Base-by-base conservation (phyloP, 2,797 vertebrate species). In the Arremon aurantiirostris region DNA sequence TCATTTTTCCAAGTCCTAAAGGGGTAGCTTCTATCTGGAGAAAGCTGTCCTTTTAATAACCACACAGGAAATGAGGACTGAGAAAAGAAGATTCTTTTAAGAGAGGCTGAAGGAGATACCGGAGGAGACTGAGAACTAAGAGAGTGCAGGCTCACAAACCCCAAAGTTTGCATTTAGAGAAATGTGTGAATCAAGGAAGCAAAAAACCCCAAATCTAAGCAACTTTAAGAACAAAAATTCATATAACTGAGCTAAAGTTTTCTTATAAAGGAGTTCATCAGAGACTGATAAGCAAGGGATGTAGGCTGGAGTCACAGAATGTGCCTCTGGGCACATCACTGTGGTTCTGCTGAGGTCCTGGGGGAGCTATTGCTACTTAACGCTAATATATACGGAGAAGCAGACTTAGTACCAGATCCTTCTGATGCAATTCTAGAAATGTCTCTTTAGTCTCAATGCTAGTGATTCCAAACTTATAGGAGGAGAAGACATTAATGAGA, bases 401-500 rank as follows among this genome's bases (percentile, higher is more conserved):
- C n/a, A 64, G 26, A 50, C 35, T 56, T 49, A 27, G 11, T n/a
- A 37, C 11, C 26, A 71, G 32, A 57, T 64, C 46, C 15, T 81
- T 68, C 47, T 78, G 11, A 42, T 79, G 34, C 44, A 82, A 10
- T 59, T 94, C 13, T 19, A 63, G 23, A 5, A 49, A 2, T 41
- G 7, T 76, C 19, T 73, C 60, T 82, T n/a, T 66, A 47, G n/a
- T 75, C 49, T 75, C 53, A 61, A 2, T 64, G 10, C 8, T 60
- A 88, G 28, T 13, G 7, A 61, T 76, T 94, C 57, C 55, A 90
- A 71, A 71, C 9, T 5, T 57, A 57, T 32, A 81, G 27, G 28
- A 65, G 75, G 39, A 90, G 41, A 90, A 68, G 32, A 75, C 8
- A 61, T 20, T 93, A 93, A 88, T 86, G 28, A 84, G 37, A 86